Base-by-base conservation (phyloP, 2,113 vertebrate genomes). In the Nannobrachium achirus region DNA sequence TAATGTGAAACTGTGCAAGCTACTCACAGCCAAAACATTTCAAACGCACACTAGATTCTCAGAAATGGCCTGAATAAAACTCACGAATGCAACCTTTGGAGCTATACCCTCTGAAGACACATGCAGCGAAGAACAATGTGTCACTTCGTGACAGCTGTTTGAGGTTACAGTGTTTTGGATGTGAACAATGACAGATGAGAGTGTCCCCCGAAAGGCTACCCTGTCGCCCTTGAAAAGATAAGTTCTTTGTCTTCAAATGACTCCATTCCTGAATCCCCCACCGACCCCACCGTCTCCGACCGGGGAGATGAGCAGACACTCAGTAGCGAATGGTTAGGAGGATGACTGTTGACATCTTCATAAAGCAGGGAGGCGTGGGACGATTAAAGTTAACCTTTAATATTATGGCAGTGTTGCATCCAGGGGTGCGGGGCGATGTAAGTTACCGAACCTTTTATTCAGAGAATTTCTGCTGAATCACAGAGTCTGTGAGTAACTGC, bases 171-270 rank as follows among this genome's bases (percentile, higher is more conserved):
- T 79, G 72, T 74, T 71, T 75, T 68, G 38, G 48, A 73, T 25
- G 1, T 78, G 66, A 82, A 84, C 81, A 64, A 42, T 86, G 85
- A 90, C 13, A 4, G 63, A 89, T 87, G 59, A 44, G 60, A 64
- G 63, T 66, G 66, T 78, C 71, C 72, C 50, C 55, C 74, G 61
- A 70, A 82, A 83, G 78, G 83, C 76, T 72, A 63, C 50, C 53
- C 81, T 86, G 87, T 89, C 87, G 81, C 49, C 69, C 8, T 10
- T 10, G 66, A 39, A 73, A 79, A 80, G 75, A 61, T 57, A 76
- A 76, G 69, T 75, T 73, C 79, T 88, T 86, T 60, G 78, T 90
- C 88, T 89, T 86, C 53, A 60, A 69, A 82, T 66, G 73, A 78
- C 65, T 84, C 56, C 25, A 70, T 81, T 71, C 73, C 60, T 55